Evolutionary conservation across 2,113 vertebrate species (phyloP).

Genomic region (Chelonoidis abingdonii): DNA sequence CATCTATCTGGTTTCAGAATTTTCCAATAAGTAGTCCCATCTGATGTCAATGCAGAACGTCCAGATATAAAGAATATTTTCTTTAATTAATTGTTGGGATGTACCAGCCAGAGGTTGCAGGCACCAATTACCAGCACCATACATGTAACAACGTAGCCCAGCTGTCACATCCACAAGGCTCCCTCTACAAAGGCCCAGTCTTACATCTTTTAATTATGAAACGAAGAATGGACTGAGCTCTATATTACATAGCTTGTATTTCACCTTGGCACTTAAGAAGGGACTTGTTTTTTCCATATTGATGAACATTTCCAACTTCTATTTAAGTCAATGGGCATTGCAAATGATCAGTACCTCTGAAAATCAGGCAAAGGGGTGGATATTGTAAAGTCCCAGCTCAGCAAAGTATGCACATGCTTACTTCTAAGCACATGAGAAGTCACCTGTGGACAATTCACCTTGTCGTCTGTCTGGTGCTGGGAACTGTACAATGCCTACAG

Average conservation of each 20-base stretch:
- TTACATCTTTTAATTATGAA: neutral
- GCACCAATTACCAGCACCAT: rapidly evolving
- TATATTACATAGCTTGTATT: neutral
- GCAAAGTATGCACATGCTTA: neutral
- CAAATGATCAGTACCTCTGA: neutral
- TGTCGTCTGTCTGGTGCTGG: neutral
- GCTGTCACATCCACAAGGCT: rapidly evolving
- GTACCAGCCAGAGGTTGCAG: neutral
- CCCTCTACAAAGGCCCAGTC: neutral
- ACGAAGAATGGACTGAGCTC: neutral
- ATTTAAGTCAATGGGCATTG: neutral
- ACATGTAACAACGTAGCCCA: rapidly evolving
- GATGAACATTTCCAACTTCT: neutral
- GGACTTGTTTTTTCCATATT: neutral
- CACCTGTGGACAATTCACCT: neutral
- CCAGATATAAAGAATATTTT: rapidly evolving
- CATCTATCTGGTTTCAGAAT: neutral
- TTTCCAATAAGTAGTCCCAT: neutral
- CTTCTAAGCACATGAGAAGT: neutral
- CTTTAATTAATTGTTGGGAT: rapidly evolving
- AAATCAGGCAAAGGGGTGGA: neutral
- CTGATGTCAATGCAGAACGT: neutral
- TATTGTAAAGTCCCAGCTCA: neutral
- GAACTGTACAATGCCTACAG: neutral
- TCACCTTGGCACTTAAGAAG: neutral